Percentiles rank a stretch among this genome's conserved stretches.
These are phyloP conservation scores for Porites rus DNA, from an alignment of 92 coral and sea anemone species.

Conservation along the genomic window DNA sequence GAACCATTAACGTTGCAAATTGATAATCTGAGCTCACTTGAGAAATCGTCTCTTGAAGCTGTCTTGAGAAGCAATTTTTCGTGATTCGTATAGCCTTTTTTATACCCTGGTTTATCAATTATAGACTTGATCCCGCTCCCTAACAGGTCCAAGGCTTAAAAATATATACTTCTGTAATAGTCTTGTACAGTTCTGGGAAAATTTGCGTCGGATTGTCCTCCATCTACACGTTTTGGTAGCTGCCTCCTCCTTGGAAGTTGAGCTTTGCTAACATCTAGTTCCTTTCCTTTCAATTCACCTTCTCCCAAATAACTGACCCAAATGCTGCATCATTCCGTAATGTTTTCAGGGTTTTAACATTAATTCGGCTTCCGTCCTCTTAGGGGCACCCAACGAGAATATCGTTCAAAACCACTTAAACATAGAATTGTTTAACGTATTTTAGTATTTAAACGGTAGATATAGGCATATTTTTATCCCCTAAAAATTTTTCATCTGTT, in stretches of 20 bases:
- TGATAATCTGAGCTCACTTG: background rate
- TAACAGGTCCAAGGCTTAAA: slow-evolving; percentile 39
- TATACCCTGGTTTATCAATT: slow-evolving; percentile 39
- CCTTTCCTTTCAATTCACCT: no score
- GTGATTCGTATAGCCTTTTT: slow-evolving; percentile 22
- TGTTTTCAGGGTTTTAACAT: background rate
- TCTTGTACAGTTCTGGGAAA: slow-evolving; percentile 28
- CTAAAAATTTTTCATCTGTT: no score
- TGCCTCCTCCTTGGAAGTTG: slow-evolving; percentile 39
- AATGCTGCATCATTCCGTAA: slow-evolving; percentile 19
- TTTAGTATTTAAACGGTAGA: no score
- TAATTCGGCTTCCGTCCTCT: background rate
- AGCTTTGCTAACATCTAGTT: slow-evolving; percentile 6
- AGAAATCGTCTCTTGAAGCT: slow-evolving; percentile 6
- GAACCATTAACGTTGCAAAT: no score
- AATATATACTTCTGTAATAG: slow-evolving; percentile 17
- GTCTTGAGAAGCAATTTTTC: slow-evolving; percentile 8
- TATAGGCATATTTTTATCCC: no score
- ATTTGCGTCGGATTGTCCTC: slow-evolving; percentile 9
- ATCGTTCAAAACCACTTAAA: no score
- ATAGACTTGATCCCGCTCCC: slow-evolving; percentile 8
- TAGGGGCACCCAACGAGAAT: no score
- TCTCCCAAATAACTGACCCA: background rate
- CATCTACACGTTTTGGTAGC: slow-evolving; percentile 22
- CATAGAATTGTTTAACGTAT: no score